Evolutionary conservation across 2,888 invertebrate species (phyloP), one percentile per base, ranked within the genome.

Genomic region (Lithophane ornitopus): DNA sequence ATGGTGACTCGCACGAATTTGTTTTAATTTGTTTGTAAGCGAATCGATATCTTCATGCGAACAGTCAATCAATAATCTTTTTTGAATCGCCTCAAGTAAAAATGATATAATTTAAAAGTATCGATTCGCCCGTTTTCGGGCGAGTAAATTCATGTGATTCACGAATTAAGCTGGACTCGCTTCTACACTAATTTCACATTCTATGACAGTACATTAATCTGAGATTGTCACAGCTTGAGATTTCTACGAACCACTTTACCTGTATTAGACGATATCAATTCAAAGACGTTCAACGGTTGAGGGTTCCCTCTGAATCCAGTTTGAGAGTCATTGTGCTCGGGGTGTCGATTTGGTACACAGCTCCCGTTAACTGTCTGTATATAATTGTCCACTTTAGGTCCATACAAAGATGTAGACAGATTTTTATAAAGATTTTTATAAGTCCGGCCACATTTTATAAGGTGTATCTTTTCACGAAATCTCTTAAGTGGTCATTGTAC

Each of bases 211-310:
- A 34, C 34, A 34, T 34, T 34, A 6, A 34, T 34, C 34, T 34
- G 34, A 61, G 59, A 71, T 58, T 59, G 59, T 70, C 54, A 56
- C 41, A 74, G 11, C 56, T 49, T 34, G 22, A 70, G 34, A 75
- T 67, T 44, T 58, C 69, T 46, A 28, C 2, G 61, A 39, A 52
- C 44, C 56, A 75, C 61, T 69, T 69, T 61, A 67, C 75, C 61
- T 75, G 69, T 62, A 39, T 58, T n/a, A 65, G 16, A 41, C 3
- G 46, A 59, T 61, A 70, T 82, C 63, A 54, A 71, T 68, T 70
- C 61, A 67, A 46, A 63, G 77, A 16, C 58, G 52, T 66, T 71
- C 41, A 56, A 61, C 49, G 54, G 44, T 70, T 67, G 14, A 67
- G 34, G 22, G 22, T 65, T n/a, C 41, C 54, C 41, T 54, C 49